These are phyloP conservation scores for Percopsis omiscomaycus DNA, from an alignment of 2,797 vertebrate species.

Conservation along the genomic window DNA sequence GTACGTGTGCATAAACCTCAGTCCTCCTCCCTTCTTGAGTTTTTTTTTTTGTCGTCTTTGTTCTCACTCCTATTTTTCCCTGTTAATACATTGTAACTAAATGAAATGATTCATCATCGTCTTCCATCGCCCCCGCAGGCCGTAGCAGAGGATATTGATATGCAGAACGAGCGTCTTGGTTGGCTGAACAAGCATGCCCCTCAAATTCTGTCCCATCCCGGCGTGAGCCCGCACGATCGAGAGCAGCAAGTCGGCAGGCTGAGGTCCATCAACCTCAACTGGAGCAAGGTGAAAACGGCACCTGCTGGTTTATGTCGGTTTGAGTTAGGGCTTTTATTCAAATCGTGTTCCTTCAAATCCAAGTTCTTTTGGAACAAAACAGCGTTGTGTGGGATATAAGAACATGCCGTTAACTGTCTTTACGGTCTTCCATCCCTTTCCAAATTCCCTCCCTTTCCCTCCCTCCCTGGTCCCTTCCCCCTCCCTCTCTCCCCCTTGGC, in stretches of 20 bases:
- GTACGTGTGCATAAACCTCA: background rate
- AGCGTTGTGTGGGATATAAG: too few species aligned
- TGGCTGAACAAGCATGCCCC: conserved; percentile 88
- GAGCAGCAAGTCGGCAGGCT: conserved; percentile 81
- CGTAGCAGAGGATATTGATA: conserved; percentile 82
- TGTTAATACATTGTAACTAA: too few species aligned
- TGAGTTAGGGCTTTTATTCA: too few species aligned
- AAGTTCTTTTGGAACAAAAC: too few species aligned
- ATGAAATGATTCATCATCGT: background rate
- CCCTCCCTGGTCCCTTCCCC: background rate
- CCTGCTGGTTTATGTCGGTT: too few species aligned
- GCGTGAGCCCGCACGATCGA: conserved; percentile 79
- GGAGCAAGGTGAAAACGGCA: conserved; percentile 83
- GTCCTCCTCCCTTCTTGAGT: background rate
- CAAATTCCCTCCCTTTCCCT: too few species aligned
- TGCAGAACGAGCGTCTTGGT: conserved; percentile 81
- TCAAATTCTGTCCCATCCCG: conserved; percentile 82
- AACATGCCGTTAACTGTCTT: too few species aligned
- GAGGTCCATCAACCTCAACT: conserved; percentile 82
- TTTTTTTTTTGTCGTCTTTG: background rate
- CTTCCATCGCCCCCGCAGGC: conserved; percentile 67
- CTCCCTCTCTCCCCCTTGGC: background rate
- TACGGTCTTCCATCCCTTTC: background rate
- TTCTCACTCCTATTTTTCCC: background rate
- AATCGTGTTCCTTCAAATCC: too few species aligned